These are phyloP conservation scores for Heliconius congener DNA, from an alignment of 1,140 invertebrate genomes.

Conservation along the genomic window DNA sequence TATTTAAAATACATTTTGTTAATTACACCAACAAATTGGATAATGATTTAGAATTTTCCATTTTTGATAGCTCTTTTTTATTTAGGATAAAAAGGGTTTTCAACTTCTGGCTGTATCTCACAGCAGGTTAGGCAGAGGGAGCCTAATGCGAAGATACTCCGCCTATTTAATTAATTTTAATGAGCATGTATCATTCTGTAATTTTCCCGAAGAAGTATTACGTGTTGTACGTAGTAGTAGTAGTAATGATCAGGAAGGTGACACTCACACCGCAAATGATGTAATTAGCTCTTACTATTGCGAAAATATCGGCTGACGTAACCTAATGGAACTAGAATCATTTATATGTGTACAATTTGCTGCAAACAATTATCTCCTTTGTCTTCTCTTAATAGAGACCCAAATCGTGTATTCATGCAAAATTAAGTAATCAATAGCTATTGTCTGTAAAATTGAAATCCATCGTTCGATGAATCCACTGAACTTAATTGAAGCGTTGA, in stretches of 20 bases:
- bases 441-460: slow-evolving; percentile 10
- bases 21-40: not conserved
- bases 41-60: not conserved
- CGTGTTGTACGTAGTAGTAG: slow-evolving; percentile 37
- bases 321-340: slow-evolving; percentile 13
- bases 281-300: slow-evolving; percentile 59
- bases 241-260: slow-evolving; percentile 48
- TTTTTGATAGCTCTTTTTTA: not conserved
- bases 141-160: too few relatives aligned
- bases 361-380: not conserved
- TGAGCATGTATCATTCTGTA: slow-evolving; percentile 6
- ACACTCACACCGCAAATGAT: slow-evolving; percentile 50
- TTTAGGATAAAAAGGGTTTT: not conserved
- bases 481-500: slow-evolving; percentile 11
- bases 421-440: slow-evolving; percentile 13
- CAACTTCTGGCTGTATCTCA: too few relatives aligned
- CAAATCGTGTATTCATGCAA: not conserved
- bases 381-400: not conserved
- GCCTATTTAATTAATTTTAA: not conserved
- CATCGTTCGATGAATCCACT: slow-evolving; percentile 13
- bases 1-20: not conserved
- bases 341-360: not conserved
- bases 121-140: too few relatives aligned
- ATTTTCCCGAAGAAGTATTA: slow-evolving; percentile 23
- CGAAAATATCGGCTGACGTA: slow-evolving; percentile 41